A percentile compares a stretch with the other conserved stretches of the same genome.
Evolutionary conservation across 2,797 vertebrate species (phyloP).

Genomic region (Sebastes hubbsi): DNA sequence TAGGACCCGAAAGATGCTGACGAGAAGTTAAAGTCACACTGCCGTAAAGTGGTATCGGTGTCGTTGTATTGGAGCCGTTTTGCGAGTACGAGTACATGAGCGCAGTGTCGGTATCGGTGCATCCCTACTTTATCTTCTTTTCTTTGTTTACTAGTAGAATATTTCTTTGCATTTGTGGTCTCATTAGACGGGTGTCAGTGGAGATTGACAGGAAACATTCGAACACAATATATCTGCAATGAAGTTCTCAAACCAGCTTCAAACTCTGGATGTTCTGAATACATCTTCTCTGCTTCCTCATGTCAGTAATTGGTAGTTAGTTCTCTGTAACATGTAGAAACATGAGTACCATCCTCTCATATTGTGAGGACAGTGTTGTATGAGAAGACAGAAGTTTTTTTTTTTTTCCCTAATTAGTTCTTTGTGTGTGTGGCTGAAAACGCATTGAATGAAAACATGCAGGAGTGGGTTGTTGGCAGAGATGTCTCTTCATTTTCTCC

Average conservation of each 20-base stretch:
- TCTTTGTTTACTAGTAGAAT: neutral
- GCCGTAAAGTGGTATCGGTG: too few relatives aligned
- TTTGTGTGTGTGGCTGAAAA: neutral
- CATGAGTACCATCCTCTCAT: neutral
- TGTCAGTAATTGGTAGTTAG: neutral
- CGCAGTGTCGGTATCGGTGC: too few relatives aligned
- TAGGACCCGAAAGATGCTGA: too few relatives aligned
- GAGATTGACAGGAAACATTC: neutral
- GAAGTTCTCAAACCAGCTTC: neutral
- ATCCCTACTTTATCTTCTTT: too few relatives aligned
- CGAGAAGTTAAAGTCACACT: too few relatives aligned
- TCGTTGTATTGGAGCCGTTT: too few relatives aligned
- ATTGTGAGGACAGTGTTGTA: neutral
- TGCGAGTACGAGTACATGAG: too few relatives aligned
- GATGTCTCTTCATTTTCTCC: neutral
- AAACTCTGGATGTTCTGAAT: too few relatives aligned
- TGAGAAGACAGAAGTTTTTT: neutral
- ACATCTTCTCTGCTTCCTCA: neutral
- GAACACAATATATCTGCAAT: neutral
- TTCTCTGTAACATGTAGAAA: neutral
- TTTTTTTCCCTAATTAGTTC: conserved; percentile 11
- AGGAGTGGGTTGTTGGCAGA: neutral
- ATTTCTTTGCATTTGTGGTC: neutral
- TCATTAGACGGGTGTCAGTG: neutral
- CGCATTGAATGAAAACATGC: neutral